Percentiles rank a stretch among this genome's conserved stretches.
Evolutionary conservation across 1,140 invertebrate genomes (phyloP).

Genomic region (Planococcus citri): DNA sequence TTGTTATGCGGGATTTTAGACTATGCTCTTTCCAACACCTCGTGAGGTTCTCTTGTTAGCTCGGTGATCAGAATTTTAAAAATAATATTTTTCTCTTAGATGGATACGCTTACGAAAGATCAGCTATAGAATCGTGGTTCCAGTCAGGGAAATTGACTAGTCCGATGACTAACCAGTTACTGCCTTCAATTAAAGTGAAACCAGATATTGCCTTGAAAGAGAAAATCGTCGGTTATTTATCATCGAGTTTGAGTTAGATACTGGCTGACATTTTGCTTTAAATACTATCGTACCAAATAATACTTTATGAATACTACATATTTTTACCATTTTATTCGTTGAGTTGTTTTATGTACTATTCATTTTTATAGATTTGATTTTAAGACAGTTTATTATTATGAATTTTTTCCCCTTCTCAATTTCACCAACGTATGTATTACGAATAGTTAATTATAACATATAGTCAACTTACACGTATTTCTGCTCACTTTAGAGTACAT

Average conservation of each 20-base stretch:
- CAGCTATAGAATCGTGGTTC: constrained; percentile 63
- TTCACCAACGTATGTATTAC: not conserved
- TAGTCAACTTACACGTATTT: not conserved
- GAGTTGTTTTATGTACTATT: not conserved
- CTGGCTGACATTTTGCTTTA: not conserved
- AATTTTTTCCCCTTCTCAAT: not conserved
- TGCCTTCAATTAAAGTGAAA: constrained; percentile 43
- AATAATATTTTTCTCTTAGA: constrained; percentile 41
- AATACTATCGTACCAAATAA: not conserved
- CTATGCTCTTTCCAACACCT: not conserved
- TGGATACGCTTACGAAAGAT: constrained; percentile 62
- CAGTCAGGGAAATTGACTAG: constrained; percentile 53
- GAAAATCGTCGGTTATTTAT: constrained; percentile 10
- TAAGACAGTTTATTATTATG: not conserved
- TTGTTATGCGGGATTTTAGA: constrained; percentile 13
- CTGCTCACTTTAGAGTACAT: not conserved
- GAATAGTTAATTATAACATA: not conserved
- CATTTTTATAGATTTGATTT: not conserved
- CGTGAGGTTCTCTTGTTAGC: not conserved
- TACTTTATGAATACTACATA: no score
- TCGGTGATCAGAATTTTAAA: not conserved
- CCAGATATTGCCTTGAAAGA: constrained; percentile 36
- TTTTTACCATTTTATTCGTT: not conserved
- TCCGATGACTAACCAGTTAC: constrained; percentile 58
- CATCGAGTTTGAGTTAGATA: no score